Evolutionary conservation across 2,888 invertebrate species (phyloP).

Genomic region (Melitaea athalia): DNA sequence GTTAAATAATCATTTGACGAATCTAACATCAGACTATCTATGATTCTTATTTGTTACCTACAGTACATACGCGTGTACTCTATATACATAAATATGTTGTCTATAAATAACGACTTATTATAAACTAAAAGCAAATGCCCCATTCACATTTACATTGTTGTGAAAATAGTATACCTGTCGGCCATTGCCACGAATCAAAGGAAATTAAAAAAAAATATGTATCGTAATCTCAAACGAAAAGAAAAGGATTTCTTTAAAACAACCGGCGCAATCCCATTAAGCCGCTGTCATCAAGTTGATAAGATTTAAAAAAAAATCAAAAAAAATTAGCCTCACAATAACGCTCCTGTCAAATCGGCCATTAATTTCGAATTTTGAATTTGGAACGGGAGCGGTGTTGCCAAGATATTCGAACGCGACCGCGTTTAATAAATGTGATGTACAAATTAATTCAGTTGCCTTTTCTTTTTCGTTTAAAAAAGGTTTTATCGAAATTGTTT

Average conservation of each 20-base stretch:
- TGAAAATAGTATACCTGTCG: constrained; percentile 35
- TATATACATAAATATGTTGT: neutral
- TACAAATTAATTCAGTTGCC: constrained; percentile 56
- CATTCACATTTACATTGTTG: constrained; percentile 32
- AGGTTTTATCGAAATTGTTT: constrained; percentile 19
- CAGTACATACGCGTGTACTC: too few species aligned
- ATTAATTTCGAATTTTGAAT: constrained; percentile 77
- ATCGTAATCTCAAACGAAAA: constrained; percentile 52
- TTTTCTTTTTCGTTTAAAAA: constrained; percentile 13
- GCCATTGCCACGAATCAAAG: constrained; percentile 36
- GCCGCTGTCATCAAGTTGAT: constrained; percentile 80
- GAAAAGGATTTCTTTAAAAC: constrained; percentile 69
- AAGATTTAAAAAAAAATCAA: constrained; percentile 67
- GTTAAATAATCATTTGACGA: too few species aligned
- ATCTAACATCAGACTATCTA: too few species aligned
- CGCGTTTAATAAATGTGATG: constrained; percentile 49
- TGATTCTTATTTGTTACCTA: too few species aligned
- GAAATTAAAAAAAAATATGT: constrained; percentile 47
- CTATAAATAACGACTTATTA: neutral
- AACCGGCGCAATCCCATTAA: constrained; percentile 76
- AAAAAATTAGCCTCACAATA: constrained; percentile 77
- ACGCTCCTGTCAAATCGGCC: constrained; percentile 81
- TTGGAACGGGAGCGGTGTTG: constrained; percentile 75
- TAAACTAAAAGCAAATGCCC: neutral
- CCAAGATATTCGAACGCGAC: constrained; percentile 39